Evolutionary conservation across 2,797 vertebrate genomes (phyloP).

Genomic region (Acanthornis magna): DNA sequence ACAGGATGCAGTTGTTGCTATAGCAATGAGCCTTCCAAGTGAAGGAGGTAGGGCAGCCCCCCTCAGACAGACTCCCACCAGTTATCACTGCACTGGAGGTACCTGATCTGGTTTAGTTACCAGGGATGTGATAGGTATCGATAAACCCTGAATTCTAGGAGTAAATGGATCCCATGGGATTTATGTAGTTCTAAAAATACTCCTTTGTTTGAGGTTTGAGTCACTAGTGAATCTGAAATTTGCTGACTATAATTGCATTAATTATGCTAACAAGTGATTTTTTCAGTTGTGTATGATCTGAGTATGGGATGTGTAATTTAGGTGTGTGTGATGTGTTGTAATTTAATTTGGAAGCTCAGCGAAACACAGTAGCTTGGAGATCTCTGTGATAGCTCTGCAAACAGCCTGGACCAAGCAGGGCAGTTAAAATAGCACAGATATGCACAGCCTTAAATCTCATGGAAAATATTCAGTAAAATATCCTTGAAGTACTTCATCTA

Average conservation of each 20-base stretch:
- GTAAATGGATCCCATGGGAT: neutral
- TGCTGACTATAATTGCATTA: constrained; percentile 15
- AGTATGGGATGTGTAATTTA: neutral
- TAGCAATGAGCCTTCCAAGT: constrained; percentile 59
- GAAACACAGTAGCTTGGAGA: neutral
- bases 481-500: neutral
- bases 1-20: constrained; percentile 60
- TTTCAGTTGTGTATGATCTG: neutral
- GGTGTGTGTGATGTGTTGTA: neutral
- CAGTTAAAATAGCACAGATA: neutral
- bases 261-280: neutral
- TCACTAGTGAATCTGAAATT: neutral
- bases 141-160: constrained; percentile 17
- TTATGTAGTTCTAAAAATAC: neutral
- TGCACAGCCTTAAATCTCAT: neutral
- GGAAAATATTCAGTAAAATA: neutral
- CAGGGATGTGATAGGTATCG: neutral
- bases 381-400: neutral
- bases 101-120: neutral
- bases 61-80: neutral
- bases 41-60: constrained; percentile 19
- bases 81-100: neutral
- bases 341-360: neutral
- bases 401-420: neutral
- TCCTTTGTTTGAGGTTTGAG: constrained; percentile 8